Evolutionary conservation across 2,797 vertebrate species (phyloP), one percentile per base, ranked within the genome.

Genomic region (Eptatretus atami): DNA sequence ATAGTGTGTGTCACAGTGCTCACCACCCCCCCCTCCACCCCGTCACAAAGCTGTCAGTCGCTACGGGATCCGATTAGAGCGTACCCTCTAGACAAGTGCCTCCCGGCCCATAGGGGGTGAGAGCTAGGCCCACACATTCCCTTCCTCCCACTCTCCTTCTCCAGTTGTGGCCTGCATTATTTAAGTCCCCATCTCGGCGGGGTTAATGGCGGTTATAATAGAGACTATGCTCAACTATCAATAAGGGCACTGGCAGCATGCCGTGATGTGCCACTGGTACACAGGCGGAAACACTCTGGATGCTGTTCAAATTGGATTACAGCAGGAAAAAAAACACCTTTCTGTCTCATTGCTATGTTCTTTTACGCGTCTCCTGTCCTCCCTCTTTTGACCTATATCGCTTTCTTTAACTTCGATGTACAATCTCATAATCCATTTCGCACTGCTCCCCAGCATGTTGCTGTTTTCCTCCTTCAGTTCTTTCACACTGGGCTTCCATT

Each of bases 121-220:
- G 31, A 44, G 31, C 31, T 44, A 3, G 31, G 31, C 31, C 31
- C 31, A 44, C 31, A 5, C 31, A 44, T 44, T 44, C 31, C 31
- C 31, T 44, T 44, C 31, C 31, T 44, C 31, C 31, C 31, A 44
- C 31, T 44, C 31, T 44, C 31, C 31, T 44, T 44, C 31, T 44
- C n/a, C 31, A 44, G 31, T 44, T 44, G 31, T 44, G 24, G 57
- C 57, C 57, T 61, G 57, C 57, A 61, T 61, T 61, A 61, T 61
- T 61, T 25, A 61, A 25, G 15, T 61, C 24, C 15, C 57, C 57
- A 61, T 61, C 11, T 61, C 24, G 15, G 57, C 57, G 57, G 24
- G 57, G 57, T 61, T 61, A 61, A 61, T 61, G 57, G 24, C n/a
- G 57, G 57, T 10, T 61, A n/a, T 61, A 61, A 61, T 61, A 61